phyloP scores from a whole-genome alignment of 1,140 invertebrate species.

The Drosophila pandora region DNA sequence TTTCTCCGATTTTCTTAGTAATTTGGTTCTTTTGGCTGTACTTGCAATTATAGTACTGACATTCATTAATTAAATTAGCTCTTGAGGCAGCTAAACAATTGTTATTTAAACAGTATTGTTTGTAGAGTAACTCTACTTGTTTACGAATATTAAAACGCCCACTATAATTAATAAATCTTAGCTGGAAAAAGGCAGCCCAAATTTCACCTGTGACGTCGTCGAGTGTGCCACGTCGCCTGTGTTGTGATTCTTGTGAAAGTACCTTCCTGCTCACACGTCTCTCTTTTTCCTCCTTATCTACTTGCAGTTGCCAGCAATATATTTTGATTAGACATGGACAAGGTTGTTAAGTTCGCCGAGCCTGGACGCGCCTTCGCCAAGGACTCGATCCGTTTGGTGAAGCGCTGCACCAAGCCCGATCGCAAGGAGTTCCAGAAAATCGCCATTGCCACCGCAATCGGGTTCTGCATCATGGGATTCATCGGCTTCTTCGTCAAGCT shows the following conservation, averaged over 20 bases:
- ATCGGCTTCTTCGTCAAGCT: constrained; percentile 99
- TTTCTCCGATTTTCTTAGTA: no score
- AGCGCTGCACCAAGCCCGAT: constrained; percentile 99
- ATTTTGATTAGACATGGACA: constrained; percentile 92
- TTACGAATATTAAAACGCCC: not conserved
- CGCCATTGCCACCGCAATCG: constrained; percentile 99
- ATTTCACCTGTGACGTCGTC: constrained; percentile 64
- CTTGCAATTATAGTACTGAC: not conserved
- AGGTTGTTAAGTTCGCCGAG: constrained; percentile 97
- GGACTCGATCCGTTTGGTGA: constrained; percentile 98
- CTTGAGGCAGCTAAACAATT: not conserved
- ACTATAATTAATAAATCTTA: not conserved
- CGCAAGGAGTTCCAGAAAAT: constrained; percentile 99
- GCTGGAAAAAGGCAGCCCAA: not conserved
- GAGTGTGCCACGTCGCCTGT: constrained; percentile 44
- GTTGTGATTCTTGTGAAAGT: constrained; percentile 55
- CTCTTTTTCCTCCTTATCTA: not conserved
- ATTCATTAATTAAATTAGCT: not conserved
- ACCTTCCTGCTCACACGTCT: not conserved
- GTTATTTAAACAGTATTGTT: not conserved
- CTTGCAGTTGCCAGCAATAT: constrained; percentile 13
- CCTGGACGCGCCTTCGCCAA: constrained; percentile 98
- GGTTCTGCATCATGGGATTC: constrained; percentile 99
- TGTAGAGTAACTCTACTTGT: not conserved
- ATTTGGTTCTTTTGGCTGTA: not conserved